Percentiles rank a stretch among this genome's conserved stretches.
Conservation (phyloP, 2,888 invertebrate genomes). For the Lordiphosa andalusiaca region DNA sequence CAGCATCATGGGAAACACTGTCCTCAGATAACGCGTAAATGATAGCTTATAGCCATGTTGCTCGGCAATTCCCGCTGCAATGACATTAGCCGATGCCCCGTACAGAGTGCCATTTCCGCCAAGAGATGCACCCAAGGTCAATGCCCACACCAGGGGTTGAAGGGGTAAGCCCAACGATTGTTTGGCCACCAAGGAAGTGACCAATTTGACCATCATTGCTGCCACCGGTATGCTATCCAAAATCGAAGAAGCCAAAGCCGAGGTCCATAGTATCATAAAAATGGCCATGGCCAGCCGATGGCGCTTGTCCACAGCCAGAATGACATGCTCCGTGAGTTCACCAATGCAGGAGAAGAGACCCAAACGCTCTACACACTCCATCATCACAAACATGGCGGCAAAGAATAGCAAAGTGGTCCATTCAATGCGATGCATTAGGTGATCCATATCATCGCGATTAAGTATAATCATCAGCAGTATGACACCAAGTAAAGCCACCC, state of each 20-base stretch:
- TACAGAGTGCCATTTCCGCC: conserved; percentile 96
- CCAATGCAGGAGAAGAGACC: conserved; percentile 92
- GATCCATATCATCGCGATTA: conserved; percentile 82
- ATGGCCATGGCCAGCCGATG: conserved; percentile 87
- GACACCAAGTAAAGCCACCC: conserved; percentile 92
- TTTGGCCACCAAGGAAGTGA: conserved; percentile 86
- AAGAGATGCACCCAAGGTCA: conserved; percentile 93
- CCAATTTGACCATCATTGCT: conserved; percentile 94
- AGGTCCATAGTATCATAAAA: conserved; percentile 91
- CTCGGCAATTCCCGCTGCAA: conserved; percentile 94
- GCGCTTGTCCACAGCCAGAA: conserved; percentile 84
- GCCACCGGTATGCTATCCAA: conserved; percentile 95
- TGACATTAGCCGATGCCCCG: conserved; percentile 94
- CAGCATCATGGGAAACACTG: conserved; percentile 92
- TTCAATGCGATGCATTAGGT: conserved; percentile 78
- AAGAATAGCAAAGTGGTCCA: conserved; percentile 80
- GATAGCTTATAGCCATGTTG: conserved; percentile 94
- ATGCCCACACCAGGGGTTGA: conserved; percentile 90
- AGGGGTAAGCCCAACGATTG: conserved; percentile 86
- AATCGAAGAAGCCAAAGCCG: conserved; percentile 91
- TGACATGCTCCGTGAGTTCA: conserved; percentile 84
- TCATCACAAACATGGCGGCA: conserved; percentile 80
- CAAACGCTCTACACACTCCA: conserved; percentile 86
- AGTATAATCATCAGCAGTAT: conserved; percentile 88
- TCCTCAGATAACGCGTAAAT: conserved; percentile 91